phyloP scores from a whole-genome alignment of 2,113 vertebrate genomes.

The Perognathus longimembris region DNA sequence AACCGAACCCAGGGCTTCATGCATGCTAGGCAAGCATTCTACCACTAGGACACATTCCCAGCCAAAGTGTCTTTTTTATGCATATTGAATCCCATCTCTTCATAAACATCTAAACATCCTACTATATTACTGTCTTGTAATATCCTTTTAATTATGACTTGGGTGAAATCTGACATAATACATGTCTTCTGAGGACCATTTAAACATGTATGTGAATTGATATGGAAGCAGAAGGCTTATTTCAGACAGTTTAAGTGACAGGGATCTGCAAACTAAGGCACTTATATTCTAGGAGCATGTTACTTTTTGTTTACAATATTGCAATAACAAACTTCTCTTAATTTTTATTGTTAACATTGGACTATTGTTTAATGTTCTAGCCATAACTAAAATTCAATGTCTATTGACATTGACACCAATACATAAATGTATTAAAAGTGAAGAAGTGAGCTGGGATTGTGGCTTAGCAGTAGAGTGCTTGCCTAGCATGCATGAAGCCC shows the following conservation, averaged over 20 bases:
- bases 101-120: background rate
- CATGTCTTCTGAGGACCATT: background rate
- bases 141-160: background rate
- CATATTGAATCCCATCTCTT: slow-evolving; percentile 1
- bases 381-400: slow-evolving; percentile 37
- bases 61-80: no score
- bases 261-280: background rate
- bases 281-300: background rate
- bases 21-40: no score
- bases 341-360: slow-evolving; percentile 29
- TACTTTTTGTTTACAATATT: slow-evolving; percentile 33
- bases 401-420: background rate
- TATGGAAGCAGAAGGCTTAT: slow-evolving; percentile 23
- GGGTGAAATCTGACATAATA: background rate
- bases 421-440: background rate
- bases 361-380: background rate
- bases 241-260: background rate
- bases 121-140: background rate
- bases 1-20: no score
- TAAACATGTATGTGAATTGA: slow-evolving; percentile 28
- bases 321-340: slow-evolving; percentile 26
- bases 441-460: no score
- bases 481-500: no score
- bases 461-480: no score
- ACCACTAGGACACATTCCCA: no score